These are phyloP conservation scores for Drosophila bifasciata DNA, from an alignment of 1,140 invertebrate species.

Conservation along the genomic window DNA sequence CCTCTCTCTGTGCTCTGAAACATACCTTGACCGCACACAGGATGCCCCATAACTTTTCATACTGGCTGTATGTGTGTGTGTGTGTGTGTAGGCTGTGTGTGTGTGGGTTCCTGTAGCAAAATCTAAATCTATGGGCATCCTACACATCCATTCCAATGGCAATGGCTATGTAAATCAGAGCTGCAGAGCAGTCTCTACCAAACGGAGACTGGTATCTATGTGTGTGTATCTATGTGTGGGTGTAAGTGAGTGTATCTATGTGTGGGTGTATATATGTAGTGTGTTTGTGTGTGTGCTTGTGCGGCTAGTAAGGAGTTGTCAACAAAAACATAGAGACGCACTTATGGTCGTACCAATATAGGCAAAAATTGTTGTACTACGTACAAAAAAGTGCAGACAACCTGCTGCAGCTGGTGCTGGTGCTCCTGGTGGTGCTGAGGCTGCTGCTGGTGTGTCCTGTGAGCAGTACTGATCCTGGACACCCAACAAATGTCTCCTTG, in stretches of 20 bases:
- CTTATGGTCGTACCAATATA: constrained; percentile 60
- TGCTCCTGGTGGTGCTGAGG: constrained; percentile 31
- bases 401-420: constrained; percentile 41
- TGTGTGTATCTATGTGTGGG: constrained; percentile 7
- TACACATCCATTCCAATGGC: constrained; percentile 9
- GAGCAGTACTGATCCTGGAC: constrained; percentile 17
- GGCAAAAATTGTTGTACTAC: constrained; percentile 65
- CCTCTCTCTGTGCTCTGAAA: no score
- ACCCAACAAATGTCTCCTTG: constrained; percentile 12
- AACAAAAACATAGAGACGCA: constrained; percentile 80
- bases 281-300: constrained; percentile 23
- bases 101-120: constrained; percentile 19
- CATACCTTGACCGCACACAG: constrained; percentile 11
- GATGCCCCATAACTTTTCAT: constrained; percentile 50
- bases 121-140: constrained; percentile 43
- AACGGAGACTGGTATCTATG: constrained; percentile 19
- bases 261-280: constrained; percentile 14
- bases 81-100: no score
- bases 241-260: constrained; percentile 9
- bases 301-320: constrained; percentile 73
- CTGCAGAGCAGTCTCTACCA: constrained; percentile 11
- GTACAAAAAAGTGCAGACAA: constrained; percentile 72
- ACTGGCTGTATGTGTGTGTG: constrained; percentile 26
- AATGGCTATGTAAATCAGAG: constrained; percentile 60
- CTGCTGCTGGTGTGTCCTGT: constrained; percentile 7